Percentiles rank a stretch among this genome's conserved stretches.
These are phyloP conservation scores for Leptopilina clavipes DNA, from an alignment of 1,140 invertebrate species.

Conservation along the genomic window DNA sequence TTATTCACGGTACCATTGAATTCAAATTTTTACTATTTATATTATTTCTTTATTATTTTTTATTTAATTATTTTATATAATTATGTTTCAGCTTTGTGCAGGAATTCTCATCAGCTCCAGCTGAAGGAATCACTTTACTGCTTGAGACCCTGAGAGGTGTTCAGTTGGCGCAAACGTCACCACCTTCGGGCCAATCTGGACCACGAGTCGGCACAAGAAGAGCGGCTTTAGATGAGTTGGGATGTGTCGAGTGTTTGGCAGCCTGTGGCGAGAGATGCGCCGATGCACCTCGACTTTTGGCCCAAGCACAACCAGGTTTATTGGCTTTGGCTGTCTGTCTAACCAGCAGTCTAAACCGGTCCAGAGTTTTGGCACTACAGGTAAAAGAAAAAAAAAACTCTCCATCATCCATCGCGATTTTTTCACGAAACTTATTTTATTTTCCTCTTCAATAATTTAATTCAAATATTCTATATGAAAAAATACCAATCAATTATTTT, in stretches of 20 bases:
- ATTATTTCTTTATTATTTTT: no score
- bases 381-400: constrained; percentile 68
- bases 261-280: constrained; percentile 85
- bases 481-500: no score
- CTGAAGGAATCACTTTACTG: constrained; percentile 87
- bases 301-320: constrained; percentile 86
- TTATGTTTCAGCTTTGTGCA: constrained; percentile 86
- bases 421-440: neutral
- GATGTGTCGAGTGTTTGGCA: constrained; percentile 90
- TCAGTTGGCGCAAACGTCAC: constrained; percentile 82
- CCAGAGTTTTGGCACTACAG: constrained; percentile 88
- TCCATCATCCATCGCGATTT: neutral
- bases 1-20: no score
- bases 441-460: no score
- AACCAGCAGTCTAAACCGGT: constrained; percentile 89
- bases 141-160: constrained; percentile 89
- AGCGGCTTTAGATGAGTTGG: constrained; percentile 89
- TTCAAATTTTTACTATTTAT: no score
- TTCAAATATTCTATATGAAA: neutral
- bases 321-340: constrained; percentile 91
- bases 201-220: constrained; percentile 74
- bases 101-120: constrained; percentile 88
- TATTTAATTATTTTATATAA: no score
- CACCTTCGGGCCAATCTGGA: constrained; percentile 71
- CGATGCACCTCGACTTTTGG: constrained; percentile 83